Conservation (phyloP, 1,140 invertebrate genomes). For the Listronotus oregonensis region DNA sequence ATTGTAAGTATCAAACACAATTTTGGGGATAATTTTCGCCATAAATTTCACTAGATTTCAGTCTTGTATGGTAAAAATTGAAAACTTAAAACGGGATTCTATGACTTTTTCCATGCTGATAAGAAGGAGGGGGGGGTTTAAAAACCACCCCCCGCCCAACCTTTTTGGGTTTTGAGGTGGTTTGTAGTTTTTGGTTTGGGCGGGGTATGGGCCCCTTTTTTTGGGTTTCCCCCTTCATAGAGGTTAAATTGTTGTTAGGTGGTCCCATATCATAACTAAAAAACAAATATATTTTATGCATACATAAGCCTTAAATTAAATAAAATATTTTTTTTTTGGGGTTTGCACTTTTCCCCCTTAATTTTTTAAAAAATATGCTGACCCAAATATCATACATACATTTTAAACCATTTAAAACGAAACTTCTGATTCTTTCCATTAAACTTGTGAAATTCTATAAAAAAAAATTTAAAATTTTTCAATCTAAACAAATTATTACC, state of each 20-base stretch:
- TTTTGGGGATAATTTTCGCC: too few relatives aligned
- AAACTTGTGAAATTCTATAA: not conserved
- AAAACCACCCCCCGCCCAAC: conserved; percentile 44
- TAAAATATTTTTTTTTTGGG: too few relatives aligned
- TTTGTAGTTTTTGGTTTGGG: conserved; percentile 91
- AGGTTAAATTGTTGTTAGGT: conserved; percentile 35
- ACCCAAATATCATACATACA: too few relatives aligned
- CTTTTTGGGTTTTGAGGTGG: conserved; percentile 66
- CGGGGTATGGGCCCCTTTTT: conserved; percentile 91
- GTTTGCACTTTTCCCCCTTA: too few relatives aligned
- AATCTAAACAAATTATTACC: conserved; percentile 9
- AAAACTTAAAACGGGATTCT: conserved; percentile 54
- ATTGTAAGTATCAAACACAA: conserved; percentile 8
- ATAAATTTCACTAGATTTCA: too few relatives aligned
- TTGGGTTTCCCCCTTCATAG: conserved; percentile 59
- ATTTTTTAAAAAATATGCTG: too few relatives aligned
- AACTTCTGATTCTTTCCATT: too few relatives aligned
- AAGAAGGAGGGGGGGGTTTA: conserved; percentile 48
- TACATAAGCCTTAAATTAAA: too few relatives aligned
- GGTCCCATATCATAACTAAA: conserved; percentile 41
- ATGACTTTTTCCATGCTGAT: conserved; percentile 57
- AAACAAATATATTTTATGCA: too few relatives aligned
- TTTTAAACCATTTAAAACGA: too few relatives aligned
- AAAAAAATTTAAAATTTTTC: not conserved
- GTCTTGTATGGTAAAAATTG: conserved; percentile 6